Percentiles rank a stretch among this genome's conserved stretches.
Evolutionary conservation across 2,797 vertebrate species (phyloP).

Genomic region (Acomys russatus): DNA sequence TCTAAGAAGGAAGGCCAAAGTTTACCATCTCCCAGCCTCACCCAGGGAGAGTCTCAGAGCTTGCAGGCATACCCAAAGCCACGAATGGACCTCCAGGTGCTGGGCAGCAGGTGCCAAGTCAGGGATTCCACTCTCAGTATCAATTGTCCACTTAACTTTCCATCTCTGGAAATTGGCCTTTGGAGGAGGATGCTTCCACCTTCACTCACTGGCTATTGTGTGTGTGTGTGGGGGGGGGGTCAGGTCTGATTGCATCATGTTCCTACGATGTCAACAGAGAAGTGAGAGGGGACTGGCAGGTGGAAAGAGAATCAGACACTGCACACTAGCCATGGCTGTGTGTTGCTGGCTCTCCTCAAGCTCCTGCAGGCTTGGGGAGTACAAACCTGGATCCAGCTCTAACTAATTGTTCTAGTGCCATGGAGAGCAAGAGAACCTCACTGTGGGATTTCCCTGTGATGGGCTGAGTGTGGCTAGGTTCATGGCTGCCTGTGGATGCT

Average conservation of each 20-base stretch:
- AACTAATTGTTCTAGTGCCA: not conserved
- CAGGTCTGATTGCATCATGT: not conserved
- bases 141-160: not conserved
- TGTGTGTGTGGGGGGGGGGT: too few relatives aligned
- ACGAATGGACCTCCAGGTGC: not conserved
- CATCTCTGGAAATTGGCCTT: not conserved
- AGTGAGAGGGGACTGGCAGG: too few relatives aligned
- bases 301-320: not conserved
- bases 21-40: rapidly evolving
- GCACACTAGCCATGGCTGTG: not conserved
- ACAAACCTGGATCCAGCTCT: not conserved
- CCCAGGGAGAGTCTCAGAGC: not conserved
- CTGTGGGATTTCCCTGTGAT: not conserved
- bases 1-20: not conserved
- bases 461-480: not conserved
- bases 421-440: not conserved
- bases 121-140: not conserved
- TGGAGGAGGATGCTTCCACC: not conserved
- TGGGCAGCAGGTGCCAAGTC: not conserved
- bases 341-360: not conserved
- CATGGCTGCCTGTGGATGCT: not conserved
- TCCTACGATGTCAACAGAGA: rapidly evolving
- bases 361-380: not conserved
- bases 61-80: not conserved
- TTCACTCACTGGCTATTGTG: too few relatives aligned